A percentile compares a stretch with the other conserved stretches of the same genome.
These are phyloP conservation scores for Gryon sp. DNA, from an alignment of 1,140 invertebrate genomes.

Conservation along the genomic window DNA sequence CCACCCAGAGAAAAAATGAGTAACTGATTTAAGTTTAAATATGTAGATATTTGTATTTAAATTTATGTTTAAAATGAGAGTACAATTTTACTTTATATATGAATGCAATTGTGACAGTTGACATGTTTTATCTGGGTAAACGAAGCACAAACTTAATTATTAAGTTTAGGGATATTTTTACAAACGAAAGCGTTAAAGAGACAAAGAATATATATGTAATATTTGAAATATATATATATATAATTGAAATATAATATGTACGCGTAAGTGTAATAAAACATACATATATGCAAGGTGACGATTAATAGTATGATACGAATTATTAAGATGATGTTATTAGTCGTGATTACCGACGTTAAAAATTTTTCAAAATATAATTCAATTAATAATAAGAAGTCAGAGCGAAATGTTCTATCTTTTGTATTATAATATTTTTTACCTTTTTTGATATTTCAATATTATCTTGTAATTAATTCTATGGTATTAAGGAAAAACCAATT, in stretches of 20 bases:
- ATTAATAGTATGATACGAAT: not conserved
- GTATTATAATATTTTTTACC: too few relatives aligned
- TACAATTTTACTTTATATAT: too few relatives aligned
- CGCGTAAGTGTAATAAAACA: slow-evolving; percentile 1
- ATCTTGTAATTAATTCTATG: too few relatives aligned
- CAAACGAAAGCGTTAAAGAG: slow-evolving; percentile 1
- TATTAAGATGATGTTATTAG: too few relatives aligned
- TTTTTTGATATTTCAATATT: too few relatives aligned
- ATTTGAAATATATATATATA: slow-evolving; percentile 3
- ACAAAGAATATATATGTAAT: not conserved
- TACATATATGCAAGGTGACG: not conserved
- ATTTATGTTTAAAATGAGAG: not conserved
- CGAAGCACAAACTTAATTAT: slow-evolving; percentile 19
- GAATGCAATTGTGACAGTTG: not conserved
- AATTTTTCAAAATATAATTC: too few relatives aligned
- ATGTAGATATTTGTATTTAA: not conserved
- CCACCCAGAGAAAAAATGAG: slow-evolving; percentile 6
- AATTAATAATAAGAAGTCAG: too few relatives aligned
- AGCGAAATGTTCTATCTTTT: too few relatives aligned
- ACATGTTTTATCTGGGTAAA: not conserved
- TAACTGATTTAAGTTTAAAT: not conserved
- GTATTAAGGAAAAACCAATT: too few relatives aligned
- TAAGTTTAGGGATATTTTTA: not conserved
- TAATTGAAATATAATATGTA: slow-evolving; percentile 9
- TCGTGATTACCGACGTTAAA: too few relatives aligned